Base-by-base conservation (phyloP, 1,140 invertebrate genomes). In the Acromyrmex charruanus region DNA sequence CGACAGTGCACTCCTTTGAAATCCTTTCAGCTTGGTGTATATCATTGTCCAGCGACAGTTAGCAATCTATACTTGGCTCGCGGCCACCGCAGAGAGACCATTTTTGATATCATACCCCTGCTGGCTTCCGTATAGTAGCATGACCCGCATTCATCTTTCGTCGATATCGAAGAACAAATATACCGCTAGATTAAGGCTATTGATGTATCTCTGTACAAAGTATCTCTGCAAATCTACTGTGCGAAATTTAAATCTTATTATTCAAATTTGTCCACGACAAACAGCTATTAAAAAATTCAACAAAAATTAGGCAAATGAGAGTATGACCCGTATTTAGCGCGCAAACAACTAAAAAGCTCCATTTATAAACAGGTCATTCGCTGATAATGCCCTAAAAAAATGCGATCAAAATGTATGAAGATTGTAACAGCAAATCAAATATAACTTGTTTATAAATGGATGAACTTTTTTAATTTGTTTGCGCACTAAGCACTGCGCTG, bases 1-100 rank as follows among this genome's bases (percentile, higher is more conserved):
- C 55, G 80, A 84, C 39, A 74, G 69, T 63, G 25, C 69, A 31
- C 71, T 61, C 39, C 55, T 84, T 84, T 84, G 86, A 81, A 87
- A 90, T 84, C 87, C 88, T 85, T 72, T 49, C 68, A 82, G 28
- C 39, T 80, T 75, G 79, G 85, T 74, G 75, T 90, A 89, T 89
- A 88, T 90, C 89, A 88, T 88, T 90, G 86, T 88, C 77, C 80
- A 71, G 28, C 58, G 86, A 80, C 88, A 77, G 80, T 81, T 85
- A 81, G 86, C 89, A 85, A 90, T 90, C 86, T 90, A 90, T 90
- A 88, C 86, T 88, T 90, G 89, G 89, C 89, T 59, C 18, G 31
- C 14, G n/a, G 86, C 89, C 88, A 90, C 68, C 61, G 53, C 61
- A 18, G 69, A 16, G 49, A 66, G 80, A 90, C 58, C 80, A 80